Evolutionary conservation across 2,888 invertebrate species (phyloP).

Genomic region (Stegophylla sp.): DNA sequence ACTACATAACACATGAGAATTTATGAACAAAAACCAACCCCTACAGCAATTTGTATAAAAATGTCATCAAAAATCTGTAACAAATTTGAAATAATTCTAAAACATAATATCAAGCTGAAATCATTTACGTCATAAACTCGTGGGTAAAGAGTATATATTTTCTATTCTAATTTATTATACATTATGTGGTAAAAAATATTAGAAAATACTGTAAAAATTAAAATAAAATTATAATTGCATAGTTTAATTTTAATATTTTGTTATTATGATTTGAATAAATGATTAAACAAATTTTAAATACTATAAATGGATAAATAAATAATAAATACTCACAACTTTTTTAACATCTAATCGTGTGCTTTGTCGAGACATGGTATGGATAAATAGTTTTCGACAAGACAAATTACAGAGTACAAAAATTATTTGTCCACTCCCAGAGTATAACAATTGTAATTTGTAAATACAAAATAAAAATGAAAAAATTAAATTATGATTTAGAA

Average conservation of each 20-base stretch:
- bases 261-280: background rate
- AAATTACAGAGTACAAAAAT: background rate
- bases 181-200: too few relatives aligned
- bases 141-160: too few relatives aligned
- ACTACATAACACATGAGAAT: too few relatives aligned
- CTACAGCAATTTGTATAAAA: too few relatives aligned
- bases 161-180: too few relatives aligned
- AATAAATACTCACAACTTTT: constrained; percentile 73
- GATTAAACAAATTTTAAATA: constrained; percentile 22
- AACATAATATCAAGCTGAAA: too few relatives aligned
- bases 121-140: too few relatives aligned
- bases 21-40: too few relatives aligned
- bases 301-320: background rate
- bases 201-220: background rate
- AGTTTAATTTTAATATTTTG: too few relatives aligned
- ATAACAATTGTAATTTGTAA: background rate
- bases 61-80: too few relatives aligned
- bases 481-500: background rate
- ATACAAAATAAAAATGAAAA: background rate
- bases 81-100: too few relatives aligned
- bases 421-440: background rate
- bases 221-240: background rate
- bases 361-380: constrained; percentile 72
- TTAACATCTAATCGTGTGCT: constrained; percentile 76
- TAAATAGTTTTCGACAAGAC: background rate